Percentiles rank a stretch among this genome's conserved stretches.
phyloP scores from a whole-genome alignment of 2,888 invertebrate genomes.

The Ecliptopera silaceata region DNA sequence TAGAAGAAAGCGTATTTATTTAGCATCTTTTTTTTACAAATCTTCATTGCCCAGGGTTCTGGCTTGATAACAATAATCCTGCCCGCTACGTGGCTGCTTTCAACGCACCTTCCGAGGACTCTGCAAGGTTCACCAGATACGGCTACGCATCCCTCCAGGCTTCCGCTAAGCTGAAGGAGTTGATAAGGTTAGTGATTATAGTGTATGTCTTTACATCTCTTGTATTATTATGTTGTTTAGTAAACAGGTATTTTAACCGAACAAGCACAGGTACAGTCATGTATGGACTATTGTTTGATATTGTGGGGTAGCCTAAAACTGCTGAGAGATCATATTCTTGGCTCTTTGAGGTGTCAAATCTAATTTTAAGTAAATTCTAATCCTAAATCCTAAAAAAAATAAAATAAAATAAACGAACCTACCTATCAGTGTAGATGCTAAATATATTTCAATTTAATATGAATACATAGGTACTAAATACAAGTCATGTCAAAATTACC shows the following conservation, averaged over 20 bases:
- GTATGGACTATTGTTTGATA: neutral
- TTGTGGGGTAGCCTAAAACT: neutral
- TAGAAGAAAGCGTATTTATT: no score
- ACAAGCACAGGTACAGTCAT: neutral
- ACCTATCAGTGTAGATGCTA: no score
- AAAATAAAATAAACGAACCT: no score
- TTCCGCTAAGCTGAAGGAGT: slow-evolving; percentile 80
- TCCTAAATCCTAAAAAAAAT: no score
- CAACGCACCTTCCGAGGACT: slow-evolving; percentile 86
- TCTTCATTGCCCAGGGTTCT: slow-evolving; percentile 77
- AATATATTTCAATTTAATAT: no score
- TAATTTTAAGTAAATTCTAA: no score
- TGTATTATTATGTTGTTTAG: no score
- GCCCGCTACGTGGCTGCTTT: slow-evolving; percentile 88
- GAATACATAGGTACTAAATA: no score
- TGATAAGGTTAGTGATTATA: slow-evolving; percentile 78
- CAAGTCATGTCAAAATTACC: no score
- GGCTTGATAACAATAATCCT: slow-evolving; percentile 85
- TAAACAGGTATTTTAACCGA: no score
- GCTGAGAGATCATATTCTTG: no score
- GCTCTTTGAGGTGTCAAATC: no score
- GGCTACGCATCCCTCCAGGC: slow-evolving; percentile 88
- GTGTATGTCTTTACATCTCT: neutral
- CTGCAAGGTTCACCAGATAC: slow-evolving; percentile 83
- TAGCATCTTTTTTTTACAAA: neutral